Evolutionary conservation across 2,888 invertebrate genomes (phyloP).

Genomic region (Masnerella sp.): DNA sequence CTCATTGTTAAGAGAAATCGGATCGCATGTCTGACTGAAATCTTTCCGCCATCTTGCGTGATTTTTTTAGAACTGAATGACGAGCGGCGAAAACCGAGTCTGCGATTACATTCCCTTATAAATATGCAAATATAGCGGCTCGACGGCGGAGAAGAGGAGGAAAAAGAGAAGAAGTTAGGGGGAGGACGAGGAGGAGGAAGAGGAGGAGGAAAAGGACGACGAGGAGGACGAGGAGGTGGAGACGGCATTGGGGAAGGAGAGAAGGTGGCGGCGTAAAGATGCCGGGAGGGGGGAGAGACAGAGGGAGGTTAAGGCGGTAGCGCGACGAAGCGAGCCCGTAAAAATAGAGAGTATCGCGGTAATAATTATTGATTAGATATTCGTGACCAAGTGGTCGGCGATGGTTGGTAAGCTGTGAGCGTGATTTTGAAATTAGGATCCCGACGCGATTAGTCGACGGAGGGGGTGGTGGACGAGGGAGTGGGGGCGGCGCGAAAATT

Average conservation of each 20-base stretch:
- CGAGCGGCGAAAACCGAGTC: constrained; percentile 76
- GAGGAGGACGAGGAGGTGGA: constrained; percentile 49
- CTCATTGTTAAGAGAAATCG: constrained; percentile 71
- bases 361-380: constrained; percentile 77
- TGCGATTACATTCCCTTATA: constrained; percentile 77
- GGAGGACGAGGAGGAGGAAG: constrained; percentile 18
- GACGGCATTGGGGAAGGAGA: constrained; percentile 59
- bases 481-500: neutral
- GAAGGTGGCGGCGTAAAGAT: constrained; percentile 58
- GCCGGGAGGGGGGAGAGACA: constrained; percentile 40
- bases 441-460: neutral
- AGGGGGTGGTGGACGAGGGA: too few species aligned
- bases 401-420: too few species aligned
- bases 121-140: constrained; percentile 76
- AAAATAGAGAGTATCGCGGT: constrained; percentile 73
- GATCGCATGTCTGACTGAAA: constrained; percentile 77
- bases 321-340: constrained; percentile 63
- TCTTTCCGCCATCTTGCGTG: constrained; percentile 77
- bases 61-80: constrained; percentile 71
- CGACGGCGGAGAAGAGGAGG: constrained; percentile 62
- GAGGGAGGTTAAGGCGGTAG: constrained; percentile 40
- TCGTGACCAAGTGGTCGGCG: constrained; percentile 68
- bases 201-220: constrained; percentile 6
- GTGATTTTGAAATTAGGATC: constrained; percentile 14
- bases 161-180: constrained; percentile 59